Conservation (phyloP, 2,113 vertebrate genomes). For the Panthera uncia region DNA sequence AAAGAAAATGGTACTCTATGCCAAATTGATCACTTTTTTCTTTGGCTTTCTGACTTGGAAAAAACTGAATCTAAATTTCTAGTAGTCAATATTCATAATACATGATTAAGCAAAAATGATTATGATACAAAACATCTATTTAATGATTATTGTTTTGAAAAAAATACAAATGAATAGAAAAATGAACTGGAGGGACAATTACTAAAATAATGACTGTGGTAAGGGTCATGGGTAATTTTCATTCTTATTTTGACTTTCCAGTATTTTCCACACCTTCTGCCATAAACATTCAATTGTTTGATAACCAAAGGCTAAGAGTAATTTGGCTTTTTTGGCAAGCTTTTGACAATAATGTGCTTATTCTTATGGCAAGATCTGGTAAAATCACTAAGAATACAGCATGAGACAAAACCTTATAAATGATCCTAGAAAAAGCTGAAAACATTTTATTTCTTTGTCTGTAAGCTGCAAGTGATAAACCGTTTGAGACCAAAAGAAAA, state of each 20-base stretch:
- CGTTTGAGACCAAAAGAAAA: background rate
- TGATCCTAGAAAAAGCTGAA: background rate
- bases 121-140: background rate
- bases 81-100: background rate
- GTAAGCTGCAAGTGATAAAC: background rate
- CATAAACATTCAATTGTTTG: background rate
- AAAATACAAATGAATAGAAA: background rate
- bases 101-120: background rate
- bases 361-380: background rate
- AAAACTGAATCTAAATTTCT: background rate
- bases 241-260: background rate
- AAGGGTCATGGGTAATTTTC: background rate
- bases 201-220: background rate
- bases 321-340: background rate
- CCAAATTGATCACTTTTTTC: background rate
- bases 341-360: background rate
- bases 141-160: background rate
- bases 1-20: background rate
- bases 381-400: background rate
- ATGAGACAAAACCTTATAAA: conserved; percentile 17
- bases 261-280: background rate
- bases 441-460: conserved; percentile 1
- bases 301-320: background rate
- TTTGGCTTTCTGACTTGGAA: conserved; percentile 10
- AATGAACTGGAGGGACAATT: background rate